Conservation (phyloP, 2,888 invertebrate species). For the Ypsolopha scabrella region DNA sequence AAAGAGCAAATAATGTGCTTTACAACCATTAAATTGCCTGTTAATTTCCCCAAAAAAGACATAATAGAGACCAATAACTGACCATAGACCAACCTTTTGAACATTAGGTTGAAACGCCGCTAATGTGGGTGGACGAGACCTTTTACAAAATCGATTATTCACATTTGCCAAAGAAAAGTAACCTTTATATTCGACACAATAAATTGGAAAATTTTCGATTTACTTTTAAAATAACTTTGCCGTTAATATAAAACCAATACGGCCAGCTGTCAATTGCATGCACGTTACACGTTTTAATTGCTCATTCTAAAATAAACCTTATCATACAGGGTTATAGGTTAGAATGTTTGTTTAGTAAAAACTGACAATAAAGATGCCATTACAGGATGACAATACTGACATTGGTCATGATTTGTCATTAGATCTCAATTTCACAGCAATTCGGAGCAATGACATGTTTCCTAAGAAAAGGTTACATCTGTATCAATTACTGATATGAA, state of each 20-base stretch:
- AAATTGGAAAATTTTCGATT: background rate
- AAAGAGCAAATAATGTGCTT: too few species aligned
- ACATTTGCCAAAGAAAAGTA: conserved; percentile 8
- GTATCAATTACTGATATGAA: conserved; percentile 49
- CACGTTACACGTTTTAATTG: background rate
- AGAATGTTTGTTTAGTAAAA: background rate
- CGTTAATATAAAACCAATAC: background rate
- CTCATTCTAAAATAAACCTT: background rate
- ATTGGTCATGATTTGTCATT: conserved; percentile 40
- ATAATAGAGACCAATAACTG: too few species aligned
- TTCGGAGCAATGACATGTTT: conserved; percentile 31
- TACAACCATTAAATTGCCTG: too few species aligned
- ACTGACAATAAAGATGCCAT: background rate
- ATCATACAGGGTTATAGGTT: background rate
- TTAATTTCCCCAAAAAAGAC: too few species aligned
- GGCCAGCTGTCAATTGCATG: background rate
- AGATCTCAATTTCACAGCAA: conserved; percentile 34
- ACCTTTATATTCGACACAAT: background rate
- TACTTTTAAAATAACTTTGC: background rate
- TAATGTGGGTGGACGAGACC: background rate
- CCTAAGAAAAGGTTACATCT: conserved; percentile 25
- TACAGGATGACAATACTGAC: background rate
- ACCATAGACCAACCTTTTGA: too few species aligned
- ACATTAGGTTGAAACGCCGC: too few species aligned
- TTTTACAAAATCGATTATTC: background rate